Percentiles rank a stretch among this genome's conserved stretches.
These are phyloP conservation scores for Lepidurus packardi DNA, from an alignment of 1,140 invertebrate species.

Conservation along the genomic window DNA sequence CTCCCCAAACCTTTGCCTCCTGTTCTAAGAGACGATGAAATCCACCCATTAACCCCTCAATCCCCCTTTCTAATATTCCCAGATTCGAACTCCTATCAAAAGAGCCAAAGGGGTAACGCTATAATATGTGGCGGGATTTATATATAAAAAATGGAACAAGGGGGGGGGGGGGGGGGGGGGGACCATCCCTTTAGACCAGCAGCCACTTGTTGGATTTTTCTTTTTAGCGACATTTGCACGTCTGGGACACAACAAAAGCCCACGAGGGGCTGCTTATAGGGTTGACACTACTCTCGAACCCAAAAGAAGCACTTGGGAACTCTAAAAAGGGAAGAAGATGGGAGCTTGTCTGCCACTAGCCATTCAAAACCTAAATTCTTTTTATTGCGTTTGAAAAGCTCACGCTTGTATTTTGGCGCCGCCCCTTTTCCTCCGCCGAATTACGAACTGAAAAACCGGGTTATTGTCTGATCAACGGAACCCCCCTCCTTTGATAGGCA, in stretches of 20 bases:
- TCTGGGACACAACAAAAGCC: neutral
- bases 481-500: neutral
- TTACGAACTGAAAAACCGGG: neutral
- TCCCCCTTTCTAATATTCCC: neutral
- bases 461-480: neutral
- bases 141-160: neutral
- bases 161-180: neutral
- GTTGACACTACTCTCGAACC: slow-evolving; percentile 12
- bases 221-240: neutral
- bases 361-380: neutral
- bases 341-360: slow-evolving; percentile 6
- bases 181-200: neutral
- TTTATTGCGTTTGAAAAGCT: neutral
- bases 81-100: neutral
- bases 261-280: slow-evolving; percentile 20
- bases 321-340: neutral
- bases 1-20: neutral
- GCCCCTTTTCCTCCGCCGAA: neutral
- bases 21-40: slow-evolving; percentile 1
- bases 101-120: slow-evolving; percentile 10
- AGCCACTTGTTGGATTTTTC: slow-evolving; percentile 16
- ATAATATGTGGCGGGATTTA: slow-evolving; percentile 15
- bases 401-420: neutral
- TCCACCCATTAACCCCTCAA: slow-evolving; percentile 1
- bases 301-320: neutral